Conservation (phyloP, 2,113 vertebrate genomes). For the Etia nguti region DNA sequence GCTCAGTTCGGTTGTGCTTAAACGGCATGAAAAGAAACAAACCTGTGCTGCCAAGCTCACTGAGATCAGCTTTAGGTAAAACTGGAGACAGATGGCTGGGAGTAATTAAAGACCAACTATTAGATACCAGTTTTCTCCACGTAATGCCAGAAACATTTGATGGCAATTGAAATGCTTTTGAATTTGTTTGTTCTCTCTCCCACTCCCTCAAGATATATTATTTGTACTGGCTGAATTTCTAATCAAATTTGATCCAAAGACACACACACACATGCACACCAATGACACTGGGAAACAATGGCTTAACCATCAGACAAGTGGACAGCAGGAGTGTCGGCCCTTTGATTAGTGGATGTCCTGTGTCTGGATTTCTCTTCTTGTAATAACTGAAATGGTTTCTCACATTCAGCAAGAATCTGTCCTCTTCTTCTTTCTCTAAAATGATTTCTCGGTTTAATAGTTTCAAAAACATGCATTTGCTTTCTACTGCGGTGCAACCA, state of each 20-base stretch:
- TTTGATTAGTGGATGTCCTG: background rate
- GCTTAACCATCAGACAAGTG: background rate
- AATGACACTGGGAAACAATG: background rate
- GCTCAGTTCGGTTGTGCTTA: conserved; percentile 8
- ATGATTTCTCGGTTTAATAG: background rate
- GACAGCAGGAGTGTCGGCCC: background rate
- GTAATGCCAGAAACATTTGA: conserved; percentile 17
- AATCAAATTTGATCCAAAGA: background rate
- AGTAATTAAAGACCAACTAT: conserved; percentile 45
- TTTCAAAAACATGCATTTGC: background rate
- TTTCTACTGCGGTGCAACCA: background rate
- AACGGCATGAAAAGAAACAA: conserved; percentile 23
- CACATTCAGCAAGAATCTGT: background rate
- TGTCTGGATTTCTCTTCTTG: background rate
- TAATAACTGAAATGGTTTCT: background rate
- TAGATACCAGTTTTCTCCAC: conserved; percentile 19
- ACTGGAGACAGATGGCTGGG: conserved; percentile 55
- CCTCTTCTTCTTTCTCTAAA: background rate
- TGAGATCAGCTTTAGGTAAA: conserved; percentile 42
- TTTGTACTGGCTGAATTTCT: background rate
- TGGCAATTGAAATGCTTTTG: conserved; percentile 1
- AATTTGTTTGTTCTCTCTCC: background rate
- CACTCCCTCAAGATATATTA: background rate
- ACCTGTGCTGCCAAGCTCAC: conserved; percentile 24
- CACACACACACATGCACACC: background rate